phyloP scores from a whole-genome alignment of 1,140 invertebrate species.

The Andrena cerasifolii region DNA sequence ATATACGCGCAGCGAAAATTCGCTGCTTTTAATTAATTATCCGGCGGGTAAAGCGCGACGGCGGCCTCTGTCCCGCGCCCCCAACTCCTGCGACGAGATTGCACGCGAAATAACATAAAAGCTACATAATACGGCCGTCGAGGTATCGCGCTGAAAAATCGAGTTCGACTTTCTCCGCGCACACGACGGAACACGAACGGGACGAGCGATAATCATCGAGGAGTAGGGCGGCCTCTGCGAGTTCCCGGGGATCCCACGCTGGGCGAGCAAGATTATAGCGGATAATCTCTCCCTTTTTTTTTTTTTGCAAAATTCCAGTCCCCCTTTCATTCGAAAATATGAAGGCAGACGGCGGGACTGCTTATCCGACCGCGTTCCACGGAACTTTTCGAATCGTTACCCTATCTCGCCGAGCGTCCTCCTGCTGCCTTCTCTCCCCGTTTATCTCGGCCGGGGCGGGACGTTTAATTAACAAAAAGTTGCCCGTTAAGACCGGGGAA shows the following conservation, averaged over 20 bases:
- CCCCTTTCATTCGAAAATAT: background rate
- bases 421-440: background rate
- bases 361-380: background rate
- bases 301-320: constrained; percentile 7
- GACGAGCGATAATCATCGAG: background rate
- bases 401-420: background rate
- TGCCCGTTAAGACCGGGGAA: constrained; percentile 27
- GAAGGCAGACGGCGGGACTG: background rate
- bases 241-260: background rate
- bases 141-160: background rate
- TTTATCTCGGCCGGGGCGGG: background rate
- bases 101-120: background rate
- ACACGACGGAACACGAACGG: background rate
- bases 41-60: background rate
- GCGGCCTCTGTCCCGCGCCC: too few relatives aligned
- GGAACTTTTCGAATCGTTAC: constrained; percentile 5
- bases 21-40: constrained; percentile 37
- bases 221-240: background rate
- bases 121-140: background rate
- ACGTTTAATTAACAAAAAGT: constrained; percentile 48
- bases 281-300: constrained; percentile 14
- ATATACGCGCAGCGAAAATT: constrained; percentile 5
- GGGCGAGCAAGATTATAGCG: constrained; percentile 1
- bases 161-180: background rate
- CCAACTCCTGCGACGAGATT: background rate